Conservation (phyloP, 2,888 invertebrate species). For the Cerastis rubricosa region DNA sequence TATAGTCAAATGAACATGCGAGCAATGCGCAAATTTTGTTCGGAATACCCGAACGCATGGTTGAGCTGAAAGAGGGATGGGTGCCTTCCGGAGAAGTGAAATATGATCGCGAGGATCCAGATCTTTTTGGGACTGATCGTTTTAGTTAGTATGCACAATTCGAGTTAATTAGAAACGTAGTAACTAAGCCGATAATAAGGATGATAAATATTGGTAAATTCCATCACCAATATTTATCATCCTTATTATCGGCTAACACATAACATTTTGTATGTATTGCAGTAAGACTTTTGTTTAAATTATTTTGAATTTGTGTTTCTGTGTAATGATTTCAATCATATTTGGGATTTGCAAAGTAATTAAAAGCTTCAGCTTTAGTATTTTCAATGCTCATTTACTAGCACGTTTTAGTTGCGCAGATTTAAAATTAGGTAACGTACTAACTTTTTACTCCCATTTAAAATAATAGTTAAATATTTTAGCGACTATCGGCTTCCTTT, state of each 20-base stretch:
- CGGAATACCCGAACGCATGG: neutral
- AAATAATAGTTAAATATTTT: constrained; percentile 6
- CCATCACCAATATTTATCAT: neutral
- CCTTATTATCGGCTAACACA: neutral
- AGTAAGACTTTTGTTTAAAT: neutral
- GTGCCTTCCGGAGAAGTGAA: too few species aligned
- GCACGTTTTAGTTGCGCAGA: neutral
- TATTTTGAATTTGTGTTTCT: neutral
- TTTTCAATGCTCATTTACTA: neutral
- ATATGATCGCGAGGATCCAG: too few species aligned
- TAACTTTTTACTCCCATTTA: neutral
- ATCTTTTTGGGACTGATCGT: neutral
- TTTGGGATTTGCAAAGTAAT: neutral
- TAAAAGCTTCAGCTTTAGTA: neutral
- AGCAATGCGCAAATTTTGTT: neutral
- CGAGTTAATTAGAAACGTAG: neutral
- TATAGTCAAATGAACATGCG: neutral
- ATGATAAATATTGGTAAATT: neutral
- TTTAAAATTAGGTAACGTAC: neutral
- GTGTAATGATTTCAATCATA: neutral
- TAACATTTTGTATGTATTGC: neutral
- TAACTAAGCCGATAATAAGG: neutral
- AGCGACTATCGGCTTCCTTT: constrained; percentile 13
- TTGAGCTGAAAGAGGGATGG: neutral
- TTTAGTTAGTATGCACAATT: neutral